These are phyloP conservation scores for Aphelocoma californica DNA, from an alignment of 2,797 vertebrate species.

Conservation along the genomic window DNA sequence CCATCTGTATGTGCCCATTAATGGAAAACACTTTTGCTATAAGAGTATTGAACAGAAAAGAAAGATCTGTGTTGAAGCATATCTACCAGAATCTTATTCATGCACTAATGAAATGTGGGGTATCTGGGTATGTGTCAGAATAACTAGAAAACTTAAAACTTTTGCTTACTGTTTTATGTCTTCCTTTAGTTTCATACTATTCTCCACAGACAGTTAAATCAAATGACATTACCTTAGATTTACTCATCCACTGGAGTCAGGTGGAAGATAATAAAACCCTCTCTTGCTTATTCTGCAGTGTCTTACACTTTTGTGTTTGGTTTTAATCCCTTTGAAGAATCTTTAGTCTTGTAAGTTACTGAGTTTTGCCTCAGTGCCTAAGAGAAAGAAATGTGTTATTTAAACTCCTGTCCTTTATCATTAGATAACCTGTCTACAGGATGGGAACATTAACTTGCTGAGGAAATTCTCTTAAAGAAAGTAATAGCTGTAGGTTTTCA, in stretches of 20 bases:
- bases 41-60: not conserved
- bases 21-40: not conserved
- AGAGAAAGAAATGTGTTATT: not conserved
- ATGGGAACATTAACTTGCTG: not conserved
- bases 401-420: constrained; percentile 12
- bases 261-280: not conserved
- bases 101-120: not conserved
- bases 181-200: not conserved
- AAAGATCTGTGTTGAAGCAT: not conserved
- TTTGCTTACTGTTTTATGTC: not conserved
- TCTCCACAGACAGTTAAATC: constrained; percentile 18
- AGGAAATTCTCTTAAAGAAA: not conserved
- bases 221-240: not conserved
- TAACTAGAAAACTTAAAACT: not conserved
- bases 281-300: not conserved
- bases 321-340: constrained; percentile 18
- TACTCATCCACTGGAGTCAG: not conserved
- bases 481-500: not conserved
- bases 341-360: not conserved
- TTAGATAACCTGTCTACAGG: not conserved
- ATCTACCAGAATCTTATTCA: not conserved
- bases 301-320: not conserved
- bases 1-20: not conserved
- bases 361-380: not conserved
- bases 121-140: not conserved